Conservation (phyloP, 2,888 invertebrate genomes). For the Antheraea assamensis region DNA sequence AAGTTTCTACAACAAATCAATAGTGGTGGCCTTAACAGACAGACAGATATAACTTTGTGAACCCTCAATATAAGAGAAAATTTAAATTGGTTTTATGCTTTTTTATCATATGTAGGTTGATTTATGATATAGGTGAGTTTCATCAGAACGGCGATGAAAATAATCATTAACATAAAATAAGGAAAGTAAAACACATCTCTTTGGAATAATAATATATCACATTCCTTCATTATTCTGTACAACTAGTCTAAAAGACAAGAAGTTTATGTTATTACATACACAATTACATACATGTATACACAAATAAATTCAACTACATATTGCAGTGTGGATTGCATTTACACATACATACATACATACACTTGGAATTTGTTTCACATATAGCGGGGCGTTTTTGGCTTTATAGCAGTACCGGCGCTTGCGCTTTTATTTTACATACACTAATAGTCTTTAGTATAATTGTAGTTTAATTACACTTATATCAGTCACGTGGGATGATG, state of each 20-base stretch:
- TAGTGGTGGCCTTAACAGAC: too few species aligned
- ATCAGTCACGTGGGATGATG: constrained; percentile 14
- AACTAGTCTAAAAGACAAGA: constrained; percentile 77
- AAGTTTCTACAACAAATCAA: too few species aligned
- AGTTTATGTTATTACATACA: constrained; percentile 69
- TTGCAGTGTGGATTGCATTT: not conserved
- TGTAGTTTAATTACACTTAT: constrained; percentile 7
- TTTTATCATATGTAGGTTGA: too few species aligned
- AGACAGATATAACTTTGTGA: too few species aligned
- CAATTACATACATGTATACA: constrained; percentile 63
- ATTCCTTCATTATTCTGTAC: constrained; percentile 79
- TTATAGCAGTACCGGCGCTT: constrained; percentile 12
- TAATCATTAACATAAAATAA: constrained; percentile 52
- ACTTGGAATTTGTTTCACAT: constrained; percentile 9
- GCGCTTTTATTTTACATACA: constrained; percentile 4
- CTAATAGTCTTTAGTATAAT: constrained; percentile 9
- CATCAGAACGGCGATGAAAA: constrained; percentile 2
- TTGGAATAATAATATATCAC: constrained; percentile 82
- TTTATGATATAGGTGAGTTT: too few species aligned
- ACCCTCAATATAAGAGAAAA: too few species aligned
- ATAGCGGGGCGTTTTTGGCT: constrained; percentile 11
- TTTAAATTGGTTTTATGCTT: too few species aligned
- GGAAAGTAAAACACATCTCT: constrained; percentile 40
- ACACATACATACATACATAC: constrained; percentile 1
- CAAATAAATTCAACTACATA: constrained; percentile 45